phyloP scores from a whole-genome alignment of 2,797 vertebrate genomes.

The Arnoldichthys spilopterus region DNA sequence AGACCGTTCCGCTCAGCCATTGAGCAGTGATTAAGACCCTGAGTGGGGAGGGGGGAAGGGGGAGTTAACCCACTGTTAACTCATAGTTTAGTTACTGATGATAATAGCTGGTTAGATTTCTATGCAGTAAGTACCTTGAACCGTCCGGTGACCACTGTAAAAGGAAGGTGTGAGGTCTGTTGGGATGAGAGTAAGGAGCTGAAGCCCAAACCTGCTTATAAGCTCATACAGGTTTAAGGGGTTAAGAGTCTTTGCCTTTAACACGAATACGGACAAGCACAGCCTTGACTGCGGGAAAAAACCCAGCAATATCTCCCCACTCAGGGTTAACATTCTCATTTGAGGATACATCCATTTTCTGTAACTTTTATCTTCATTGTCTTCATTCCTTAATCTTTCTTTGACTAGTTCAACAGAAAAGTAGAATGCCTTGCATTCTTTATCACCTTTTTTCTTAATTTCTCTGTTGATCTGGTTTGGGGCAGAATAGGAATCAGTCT shows the following conservation, averaged over 20 bases:
- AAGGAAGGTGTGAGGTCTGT: no score
- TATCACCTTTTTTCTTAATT: constrained; percentile 53
- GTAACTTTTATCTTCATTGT: no score
- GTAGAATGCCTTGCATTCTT: no score
- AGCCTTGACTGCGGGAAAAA: background rate
- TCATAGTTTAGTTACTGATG: background rate
- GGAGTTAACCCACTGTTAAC: constrained; percentile 1
- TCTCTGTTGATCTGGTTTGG: constrained; percentile 62
- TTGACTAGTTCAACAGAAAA: no score
- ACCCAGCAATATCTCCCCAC: background rate
- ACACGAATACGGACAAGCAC: constrained; percentile 1
- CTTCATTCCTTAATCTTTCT: no score
- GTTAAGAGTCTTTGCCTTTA: background rate
- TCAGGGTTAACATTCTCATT: background rate
- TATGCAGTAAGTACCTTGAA: background rate
- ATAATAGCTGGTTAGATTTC: background rate
- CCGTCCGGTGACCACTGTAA: background rate
- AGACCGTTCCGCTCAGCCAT: background rate
- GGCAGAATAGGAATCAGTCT: constrained; percentile 60
- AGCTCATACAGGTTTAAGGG: background rate
- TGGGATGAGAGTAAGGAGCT: background rate
- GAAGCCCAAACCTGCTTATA: background rate
- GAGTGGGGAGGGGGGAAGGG: background rate
- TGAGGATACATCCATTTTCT: background rate
- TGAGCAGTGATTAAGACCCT: background rate